Base-by-base conservation (phyloP, 1,140 invertebrate species). In the Apolygus lucorum region DNA sequence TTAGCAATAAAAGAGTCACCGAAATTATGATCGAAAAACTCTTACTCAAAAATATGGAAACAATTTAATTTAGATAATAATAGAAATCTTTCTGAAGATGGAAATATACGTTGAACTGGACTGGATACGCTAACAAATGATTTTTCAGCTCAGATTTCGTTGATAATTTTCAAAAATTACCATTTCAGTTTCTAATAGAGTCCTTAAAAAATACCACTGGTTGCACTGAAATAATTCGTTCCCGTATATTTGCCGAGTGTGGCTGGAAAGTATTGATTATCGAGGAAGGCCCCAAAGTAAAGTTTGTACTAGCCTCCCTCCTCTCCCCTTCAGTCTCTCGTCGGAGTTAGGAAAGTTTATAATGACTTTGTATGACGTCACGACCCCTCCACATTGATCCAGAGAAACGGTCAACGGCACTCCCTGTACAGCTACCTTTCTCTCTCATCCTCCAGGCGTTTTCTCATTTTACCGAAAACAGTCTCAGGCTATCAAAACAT, bases 341-440 rank as follows among this genome's bases (percentile, higher is more conserved):
- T 34, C n/a, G 28, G 64, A 66, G 64, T 66, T 66, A 66, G 64
- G 64, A 66, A 66, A 66, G 64, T 66, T 66, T 66, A 66, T 66
- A 66, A 66, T 66, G 64, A 66, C 64, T 66, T 66, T 66, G 64
- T 66, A 66, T 66, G 64, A 66, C 64, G 64, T 66, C 64, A 66
- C 64, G 27, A 34, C 64, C 29, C 64, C 28, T 26, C 29, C 27
- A 66, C 64, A 66, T 66, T 34, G 64, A 66, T 66, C 64, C 64
- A 66, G 64, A 34, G 64, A 66, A 66, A 66, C 64, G 64, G 64
- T 66, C 64, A 66, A 66, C 64, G 64, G 27, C 64, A 59, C 54
- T 59, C 54, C 22, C 54, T 4, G 4, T 17, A 21, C 54, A 59
- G 54, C 54, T 59, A 59, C 54, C 54, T 59, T 59, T 59, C 54